A percentile compares a stretch with the other conserved stretches of the same genome.
Evolutionary conservation across 2,113 vertebrate genomes (phyloP).

Genomic region (Menidia beryllina): DNA sequence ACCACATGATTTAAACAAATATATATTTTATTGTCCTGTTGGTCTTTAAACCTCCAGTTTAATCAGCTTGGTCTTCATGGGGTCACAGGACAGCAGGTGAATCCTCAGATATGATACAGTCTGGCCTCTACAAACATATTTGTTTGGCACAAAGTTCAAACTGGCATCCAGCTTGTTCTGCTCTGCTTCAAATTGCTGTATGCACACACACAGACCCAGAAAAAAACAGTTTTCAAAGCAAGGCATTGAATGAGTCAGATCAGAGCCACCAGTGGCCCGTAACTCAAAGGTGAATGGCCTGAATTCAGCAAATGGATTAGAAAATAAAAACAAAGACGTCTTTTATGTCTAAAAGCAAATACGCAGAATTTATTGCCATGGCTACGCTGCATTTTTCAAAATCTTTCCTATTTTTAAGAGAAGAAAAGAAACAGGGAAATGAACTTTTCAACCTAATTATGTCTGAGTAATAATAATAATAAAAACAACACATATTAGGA

Average conservation of each 20-base stretch:
- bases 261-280: conserved; percentile 23
- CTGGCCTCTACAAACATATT: background rate
- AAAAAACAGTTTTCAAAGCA: conserved; percentile 19
- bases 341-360: conserved; percentile 19
- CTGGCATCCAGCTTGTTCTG: conserved; percentile 5
- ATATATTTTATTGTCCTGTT: background rate
- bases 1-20: background rate
- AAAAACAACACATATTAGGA: background rate
- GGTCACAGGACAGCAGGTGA: background rate
- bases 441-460: background rate
- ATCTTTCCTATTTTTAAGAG: background rate
- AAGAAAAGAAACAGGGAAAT: background rate
- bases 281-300: conserved; percentile 33
- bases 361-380: conserved; percentile 43
- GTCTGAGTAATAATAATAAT: background rate
- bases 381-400: background rate
- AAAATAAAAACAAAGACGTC: conserved; percentile 17
- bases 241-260: conserved; percentile 25
- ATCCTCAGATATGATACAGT: background rate
- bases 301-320: conserved; percentile 41
- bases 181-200: conserved; percentile 31
- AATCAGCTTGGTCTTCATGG: background rate
- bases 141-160: conserved; percentile 36
- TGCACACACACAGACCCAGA: background rate
- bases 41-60: background rate